Percentiles rank a stretch among this genome's conserved stretches.
phyloP scores from a whole-genome alignment of 1,140 invertebrate species.

The Danaus plexippus region DNA sequence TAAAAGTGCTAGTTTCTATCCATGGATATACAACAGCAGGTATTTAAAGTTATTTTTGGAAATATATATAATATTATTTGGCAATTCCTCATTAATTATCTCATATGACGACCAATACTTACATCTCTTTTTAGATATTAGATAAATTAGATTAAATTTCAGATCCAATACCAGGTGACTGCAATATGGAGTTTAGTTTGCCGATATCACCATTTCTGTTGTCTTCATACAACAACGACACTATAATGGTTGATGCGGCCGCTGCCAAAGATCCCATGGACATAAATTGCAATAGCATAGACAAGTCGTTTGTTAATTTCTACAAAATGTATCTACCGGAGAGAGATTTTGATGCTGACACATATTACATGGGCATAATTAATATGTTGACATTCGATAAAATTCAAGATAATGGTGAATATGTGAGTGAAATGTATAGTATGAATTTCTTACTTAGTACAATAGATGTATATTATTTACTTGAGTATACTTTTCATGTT shows the following conservation, averaged over 20 bases:
- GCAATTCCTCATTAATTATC: too few relatives aligned
- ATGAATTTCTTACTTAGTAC: too few relatives aligned
- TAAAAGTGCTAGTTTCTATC: conserved; percentile 67
- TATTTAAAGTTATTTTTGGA: conserved; percentile 35
- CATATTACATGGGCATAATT: conserved; percentile 76
- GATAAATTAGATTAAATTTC: conserved; percentile 21
- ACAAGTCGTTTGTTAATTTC: conserved; percentile 68
- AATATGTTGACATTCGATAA: conserved; percentile 75
- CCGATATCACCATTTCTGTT: conserved; percentile 77
- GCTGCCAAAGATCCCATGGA: conserved; percentile 64
- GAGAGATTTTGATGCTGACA: conserved; percentile 69
- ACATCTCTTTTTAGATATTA: too few relatives aligned
- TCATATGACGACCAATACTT: too few relatives aligned
- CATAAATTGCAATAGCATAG: conserved; percentile 39
- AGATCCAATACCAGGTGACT: conserved; percentile 86
- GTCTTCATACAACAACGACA: conserved; percentile 63
- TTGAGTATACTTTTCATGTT: too few relatives aligned
- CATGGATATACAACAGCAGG: conserved; percentile 72
- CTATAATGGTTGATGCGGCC: conserved; percentile 74
- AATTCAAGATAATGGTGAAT: conserved; percentile 71
- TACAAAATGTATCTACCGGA: conserved; percentile 78
- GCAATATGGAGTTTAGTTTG: conserved; percentile 80
- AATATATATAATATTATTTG: background rate
- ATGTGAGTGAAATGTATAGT: conserved; percentile 62
- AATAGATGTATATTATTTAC: too few relatives aligned